A percentile compares a stretch with the other conserved stretches of the same genome.
Conservation (phyloP, 2,888 invertebrate genomes). For the Volucella zonaria region DNA sequence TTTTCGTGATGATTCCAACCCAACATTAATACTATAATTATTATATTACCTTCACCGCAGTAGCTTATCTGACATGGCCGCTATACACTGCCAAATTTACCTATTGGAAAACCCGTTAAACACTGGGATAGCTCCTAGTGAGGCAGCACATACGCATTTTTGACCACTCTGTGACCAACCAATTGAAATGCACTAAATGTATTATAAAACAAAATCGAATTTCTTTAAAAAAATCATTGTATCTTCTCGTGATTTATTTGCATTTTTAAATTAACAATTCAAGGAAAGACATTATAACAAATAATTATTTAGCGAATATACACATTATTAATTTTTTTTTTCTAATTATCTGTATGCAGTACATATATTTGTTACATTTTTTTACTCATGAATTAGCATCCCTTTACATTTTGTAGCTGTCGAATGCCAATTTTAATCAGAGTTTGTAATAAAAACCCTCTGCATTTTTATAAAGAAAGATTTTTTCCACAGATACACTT, state of each 20-base stretch:
- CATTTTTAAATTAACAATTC: conserved; percentile 52
- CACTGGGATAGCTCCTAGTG: too few species aligned
- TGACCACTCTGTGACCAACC: neutral
- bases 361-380: conserved; percentile 10
- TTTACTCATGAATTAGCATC: conserved; percentile 1
- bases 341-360: conserved; percentile 29
- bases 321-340: conserved; percentile 28
- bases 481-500: conserved; percentile 35
- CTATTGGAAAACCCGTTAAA: too few species aligned
- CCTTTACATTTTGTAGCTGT: neutral
- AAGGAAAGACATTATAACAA: conserved; percentile 50
- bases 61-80: too few species aligned
- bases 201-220: conserved; percentile 25
- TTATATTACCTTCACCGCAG: too few species aligned
- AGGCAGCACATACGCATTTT: neutral
- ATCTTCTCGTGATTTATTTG: conserved; percentile 65
- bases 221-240: conserved; percentile 60
- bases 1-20: too few species aligned
- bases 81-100: too few species aligned
- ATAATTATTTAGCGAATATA: conserved; percentile 43
- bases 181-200: neutral
- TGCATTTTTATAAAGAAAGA: conserved; percentile 50
- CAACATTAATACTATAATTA: too few species aligned
- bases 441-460: conserved; percentile 51
- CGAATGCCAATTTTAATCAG: conserved; percentile 38